Evolutionary conservation across 2,113 vertebrate genomes (phyloP).

Genomic region (Callospermophilus lateralis): DNA sequence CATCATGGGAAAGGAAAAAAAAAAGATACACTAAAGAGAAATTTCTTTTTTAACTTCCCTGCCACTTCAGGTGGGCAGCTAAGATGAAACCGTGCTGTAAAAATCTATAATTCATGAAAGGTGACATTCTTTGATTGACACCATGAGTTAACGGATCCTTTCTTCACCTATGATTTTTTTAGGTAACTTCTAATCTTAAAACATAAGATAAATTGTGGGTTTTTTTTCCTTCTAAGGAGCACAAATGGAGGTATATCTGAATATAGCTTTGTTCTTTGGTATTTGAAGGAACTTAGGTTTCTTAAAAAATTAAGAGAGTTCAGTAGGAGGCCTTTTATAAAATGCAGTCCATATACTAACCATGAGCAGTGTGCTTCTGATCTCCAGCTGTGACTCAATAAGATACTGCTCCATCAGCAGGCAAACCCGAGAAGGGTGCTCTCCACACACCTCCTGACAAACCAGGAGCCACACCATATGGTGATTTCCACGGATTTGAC

Average conservation of each 20-base stretch:
- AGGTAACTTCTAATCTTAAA: conserved; percentile 82
- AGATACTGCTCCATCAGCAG: conserved; percentile 76
- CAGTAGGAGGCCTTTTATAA: conserved; percentile 77
- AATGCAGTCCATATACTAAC: conserved; percentile 57
- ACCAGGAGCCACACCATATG: conserved; percentile 80
- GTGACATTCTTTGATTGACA: conserved; percentile 70
- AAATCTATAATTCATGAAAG: conserved; percentile 80
- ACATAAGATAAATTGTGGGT: conserved; percentile 76
- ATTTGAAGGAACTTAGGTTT: conserved; percentile 81
- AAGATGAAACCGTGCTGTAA: conserved; percentile 50
- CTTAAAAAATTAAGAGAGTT: conserved; percentile 82
- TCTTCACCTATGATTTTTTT: conserved; percentile 82
- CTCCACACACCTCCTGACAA: conserved; percentile 69
- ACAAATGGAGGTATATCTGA: conserved; percentile 74
- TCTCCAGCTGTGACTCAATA: conserved; percentile 78
- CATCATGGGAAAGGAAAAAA: neutral
- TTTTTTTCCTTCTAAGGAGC: conserved; percentile 57
- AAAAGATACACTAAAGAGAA: conserved; percentile 32
- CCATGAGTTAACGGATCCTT: conserved; percentile 71
- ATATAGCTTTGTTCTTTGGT: conserved; percentile 72
- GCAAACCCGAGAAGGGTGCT: conserved; percentile 76
- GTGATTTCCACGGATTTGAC: conserved; percentile 81
- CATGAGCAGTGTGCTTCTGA: conserved; percentile 82
- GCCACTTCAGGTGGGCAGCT: conserved; percentile 64
- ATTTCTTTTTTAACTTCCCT: conserved; percentile 69